These are phyloP conservation scores for Odocoileus virginianus DNA, from an alignment of 2,113 vertebrate genomes.

Conservation along the genomic window DNA sequence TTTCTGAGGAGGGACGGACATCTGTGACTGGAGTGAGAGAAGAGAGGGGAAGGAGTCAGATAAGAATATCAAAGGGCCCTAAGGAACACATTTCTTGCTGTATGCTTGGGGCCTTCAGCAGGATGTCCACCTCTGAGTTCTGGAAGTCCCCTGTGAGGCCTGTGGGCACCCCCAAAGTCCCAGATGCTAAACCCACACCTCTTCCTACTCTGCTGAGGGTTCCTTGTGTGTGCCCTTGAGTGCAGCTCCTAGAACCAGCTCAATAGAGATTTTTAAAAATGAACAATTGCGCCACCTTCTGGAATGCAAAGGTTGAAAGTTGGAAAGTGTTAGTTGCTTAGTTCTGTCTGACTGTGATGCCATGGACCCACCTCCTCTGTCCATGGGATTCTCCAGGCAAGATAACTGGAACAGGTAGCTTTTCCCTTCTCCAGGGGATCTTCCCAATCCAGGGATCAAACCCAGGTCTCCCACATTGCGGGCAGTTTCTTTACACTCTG, in stretches of 20 bases:
- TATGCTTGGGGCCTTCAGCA: neutral
- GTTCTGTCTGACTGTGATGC: neutral
- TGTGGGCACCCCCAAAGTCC: neutral
- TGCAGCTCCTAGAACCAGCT: neutral
- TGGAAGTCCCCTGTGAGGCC: neutral
- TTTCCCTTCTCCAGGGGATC: neutral
- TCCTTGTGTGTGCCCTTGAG: neutral
- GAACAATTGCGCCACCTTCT: neutral
- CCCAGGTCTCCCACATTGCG: neutral
- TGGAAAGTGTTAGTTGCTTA: neutral
- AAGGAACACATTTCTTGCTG: neutral
- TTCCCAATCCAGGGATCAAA: neutral
- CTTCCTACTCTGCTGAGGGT: neutral
- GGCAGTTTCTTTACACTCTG: neutral
- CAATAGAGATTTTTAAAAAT: neutral
- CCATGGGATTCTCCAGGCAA: neutral
- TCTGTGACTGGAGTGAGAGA: neutral
- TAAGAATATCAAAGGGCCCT: neutral
- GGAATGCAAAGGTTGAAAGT: neutral
- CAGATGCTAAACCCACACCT: neutral
- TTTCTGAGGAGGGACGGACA: neutral
- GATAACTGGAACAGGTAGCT: neutral
- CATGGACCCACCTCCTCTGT: neutral
- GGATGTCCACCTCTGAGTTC: too few relatives aligned
- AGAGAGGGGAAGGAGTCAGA: neutral